Evolutionary conservation across 2,113 vertebrate genomes (phyloP).

Genomic region (Carassius carassius): DNA sequence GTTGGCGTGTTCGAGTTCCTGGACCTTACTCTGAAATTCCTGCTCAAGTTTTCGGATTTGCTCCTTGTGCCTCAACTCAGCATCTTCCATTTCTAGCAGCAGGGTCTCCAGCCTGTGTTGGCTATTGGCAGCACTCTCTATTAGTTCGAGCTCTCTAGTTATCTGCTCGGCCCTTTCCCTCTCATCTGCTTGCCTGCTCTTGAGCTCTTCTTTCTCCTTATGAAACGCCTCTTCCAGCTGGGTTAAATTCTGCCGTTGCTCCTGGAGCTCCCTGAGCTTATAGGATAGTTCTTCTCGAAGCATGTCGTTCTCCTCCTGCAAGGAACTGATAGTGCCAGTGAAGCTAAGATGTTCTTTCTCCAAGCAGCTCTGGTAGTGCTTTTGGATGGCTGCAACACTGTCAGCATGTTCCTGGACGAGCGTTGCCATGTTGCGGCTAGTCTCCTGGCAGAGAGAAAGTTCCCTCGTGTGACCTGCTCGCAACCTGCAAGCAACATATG

Average conservation of each 20-base stretch:
- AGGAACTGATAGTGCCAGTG: conserved; percentile 71
- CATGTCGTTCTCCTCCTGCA: conserved; percentile 82
- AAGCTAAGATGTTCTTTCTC: conserved; percentile 82
- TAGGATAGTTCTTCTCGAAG: conserved; percentile 79
- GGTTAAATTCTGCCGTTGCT: conserved; percentile 73
- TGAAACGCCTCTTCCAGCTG: conserved; percentile 76
- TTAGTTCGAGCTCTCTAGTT: conserved; percentile 76
- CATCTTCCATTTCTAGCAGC: conserved; percentile 77
- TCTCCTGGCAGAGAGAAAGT: conserved; percentile 78
- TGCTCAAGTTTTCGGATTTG: conserved; percentile 84
- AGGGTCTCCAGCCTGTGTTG: conserved; percentile 79
- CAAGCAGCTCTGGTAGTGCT: conserved; percentile 82
- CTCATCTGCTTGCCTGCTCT: conserved; percentile 77
- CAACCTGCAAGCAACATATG: conserved; percentile 85
- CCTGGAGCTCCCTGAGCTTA: conserved; percentile 74
- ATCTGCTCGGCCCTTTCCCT: conserved; percentile 73
- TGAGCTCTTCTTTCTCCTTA: conserved; percentile 74
- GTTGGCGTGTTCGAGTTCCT: conserved; percentile 83
- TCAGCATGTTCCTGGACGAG: conserved; percentile 81
- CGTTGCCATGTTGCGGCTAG: conserved; percentile 74
- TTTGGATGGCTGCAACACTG: conserved; percentile 75
- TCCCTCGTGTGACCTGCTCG: conserved; percentile 81
- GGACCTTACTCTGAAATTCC: conserved; percentile 82
- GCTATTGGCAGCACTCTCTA: conserved; percentile 75
- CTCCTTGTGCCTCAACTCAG: conserved; percentile 79